Evolutionary conservation across 2,797 vertebrate genomes (phyloP).

Genomic region (Scolopax rusticola): DNA sequence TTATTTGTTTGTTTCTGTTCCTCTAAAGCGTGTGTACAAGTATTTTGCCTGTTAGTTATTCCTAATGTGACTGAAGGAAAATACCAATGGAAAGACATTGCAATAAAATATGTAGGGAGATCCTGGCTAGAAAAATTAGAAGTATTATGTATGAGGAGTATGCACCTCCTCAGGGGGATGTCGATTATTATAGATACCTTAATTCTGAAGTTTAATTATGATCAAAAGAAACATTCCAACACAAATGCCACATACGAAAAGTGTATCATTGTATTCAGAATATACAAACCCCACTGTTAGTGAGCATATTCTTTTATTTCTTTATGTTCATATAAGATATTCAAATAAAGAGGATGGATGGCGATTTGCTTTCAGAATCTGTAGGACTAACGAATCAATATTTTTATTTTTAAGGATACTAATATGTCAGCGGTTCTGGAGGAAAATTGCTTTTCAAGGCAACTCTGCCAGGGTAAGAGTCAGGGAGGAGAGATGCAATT

Average conservation of each 20-base stretch:
- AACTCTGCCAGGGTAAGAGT: slow-evolving; percentile 32
- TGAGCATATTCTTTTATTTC: neutral
- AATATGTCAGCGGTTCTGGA: neutral
- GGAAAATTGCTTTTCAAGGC: slow-evolving; percentile 54
- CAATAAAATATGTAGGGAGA: neutral
- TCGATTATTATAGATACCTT: neutral
- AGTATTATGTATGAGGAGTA: neutral
- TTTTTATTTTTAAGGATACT: slow-evolving; percentile 36
- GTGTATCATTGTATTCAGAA: neutral
- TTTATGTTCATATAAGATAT: neutral
- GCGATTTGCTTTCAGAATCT: neutral
- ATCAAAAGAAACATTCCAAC: slow-evolving; percentile 49
- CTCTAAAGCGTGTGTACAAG: neutral
- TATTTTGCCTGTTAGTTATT: slow-evolving; percentile 20
- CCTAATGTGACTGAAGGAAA: slow-evolving; percentile 11
- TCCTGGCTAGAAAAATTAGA: neutral
- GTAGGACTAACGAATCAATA: neutral
- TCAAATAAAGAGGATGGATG: neutral
- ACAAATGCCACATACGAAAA: neutral
- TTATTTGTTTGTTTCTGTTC: slow-evolving; percentile 45
- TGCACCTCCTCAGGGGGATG: neutral
- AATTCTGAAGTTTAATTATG: neutral
- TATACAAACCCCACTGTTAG: neutral
- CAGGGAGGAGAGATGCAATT: slow-evolving; percentile 63
- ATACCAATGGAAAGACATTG: neutral